A percentile compares a stretch with the other conserved stretches of the same genome.
Evolutionary conservation across 2,113 vertebrate species (phyloP).

Genomic region (Macrotis lagotis): DNA sequence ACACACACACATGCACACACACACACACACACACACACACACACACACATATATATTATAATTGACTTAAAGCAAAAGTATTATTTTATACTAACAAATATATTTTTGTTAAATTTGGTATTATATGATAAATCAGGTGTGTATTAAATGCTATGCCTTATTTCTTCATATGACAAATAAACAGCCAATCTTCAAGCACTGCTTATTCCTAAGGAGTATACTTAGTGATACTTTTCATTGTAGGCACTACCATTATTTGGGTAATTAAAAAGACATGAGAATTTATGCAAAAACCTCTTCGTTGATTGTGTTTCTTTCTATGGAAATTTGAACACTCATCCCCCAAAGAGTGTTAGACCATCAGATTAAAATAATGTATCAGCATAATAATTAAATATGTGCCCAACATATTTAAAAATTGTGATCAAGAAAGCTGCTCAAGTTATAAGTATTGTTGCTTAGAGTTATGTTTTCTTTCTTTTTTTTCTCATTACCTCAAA

Average conservation of each 20-base stretch:
- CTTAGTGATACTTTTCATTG: too few species aligned
- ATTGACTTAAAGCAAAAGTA: background rate
- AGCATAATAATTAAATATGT: background rate
- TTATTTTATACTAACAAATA: background rate
- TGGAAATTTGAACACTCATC: background rate
- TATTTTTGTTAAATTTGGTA: background rate
- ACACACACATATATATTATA: too few species aligned
- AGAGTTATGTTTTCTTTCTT: background rate
- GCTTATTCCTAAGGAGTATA: too few species aligned
- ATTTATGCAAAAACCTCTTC: conserved; percentile 1
- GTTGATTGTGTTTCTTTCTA: background rate
- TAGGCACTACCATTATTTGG: background rate
- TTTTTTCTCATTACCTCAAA: background rate
- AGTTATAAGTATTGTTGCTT: background rate
- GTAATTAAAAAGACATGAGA: conserved; percentile 32
- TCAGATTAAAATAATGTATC: background rate
- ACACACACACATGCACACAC: too few species aligned
- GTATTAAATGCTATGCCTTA: background rate
- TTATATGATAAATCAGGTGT: background rate
- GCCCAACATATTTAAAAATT: too few species aligned
- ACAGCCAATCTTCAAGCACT: background rate
- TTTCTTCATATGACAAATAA: background rate
- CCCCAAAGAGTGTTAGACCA: background rate
- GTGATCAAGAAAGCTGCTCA: background rate
- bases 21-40: too few species aligned